Base-by-base conservation (phyloP, 2,797 vertebrate species). In the Zalophus californianus region DNA sequence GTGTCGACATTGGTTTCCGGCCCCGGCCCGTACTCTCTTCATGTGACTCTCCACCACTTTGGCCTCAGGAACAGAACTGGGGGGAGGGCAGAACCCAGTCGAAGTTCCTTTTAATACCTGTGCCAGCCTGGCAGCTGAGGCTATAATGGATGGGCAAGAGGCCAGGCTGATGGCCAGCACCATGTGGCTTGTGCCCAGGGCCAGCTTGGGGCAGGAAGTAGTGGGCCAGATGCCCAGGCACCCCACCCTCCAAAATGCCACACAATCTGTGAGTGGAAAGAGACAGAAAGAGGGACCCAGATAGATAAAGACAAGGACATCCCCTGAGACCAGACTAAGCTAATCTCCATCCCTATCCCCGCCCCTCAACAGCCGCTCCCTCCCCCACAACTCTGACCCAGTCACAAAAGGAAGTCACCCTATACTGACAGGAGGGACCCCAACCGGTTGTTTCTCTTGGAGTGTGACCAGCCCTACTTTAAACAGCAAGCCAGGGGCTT, bases 201-300 rank as follows among this genome's bases (percentile, higher is more conserved):
- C 98, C 97, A 98, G 97, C 97, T 85, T 91, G 95, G 96, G 97
- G 94, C 0, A 18, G 96, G 86, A 97, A 97, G 54, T 86, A 83
- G 50, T 87, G 86, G 98, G 98, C 97, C 94, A 41, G 82, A 38
- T 97, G 97, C 97, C 98, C 97, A 70, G 96, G 72, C 96, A 94
- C 97, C 97, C 98, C 98, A 91, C 97, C 98, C 94, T 98, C 96
- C 98, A 98, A 98, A 98, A 96, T 98, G 98, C 95, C 92, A 95
- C 92, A 97, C 97, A 96, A 98, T 97, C 98, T 98, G 96, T 92
- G 93, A 92, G 77, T 52, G 50, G 72, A 97, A 94, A 96, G 93
- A 95, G 77, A 94, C 15, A 77, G 73, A 96, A 97, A 97, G 75
- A 97, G 66, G 60, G 68, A 86, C 73, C 64, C 79, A 68, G 72